Percentiles rank a stretch among this genome's conserved stretches.
phyloP scores from a whole-genome alignment of 2,888 invertebrate species.

The Tuta absoluta region DNA sequence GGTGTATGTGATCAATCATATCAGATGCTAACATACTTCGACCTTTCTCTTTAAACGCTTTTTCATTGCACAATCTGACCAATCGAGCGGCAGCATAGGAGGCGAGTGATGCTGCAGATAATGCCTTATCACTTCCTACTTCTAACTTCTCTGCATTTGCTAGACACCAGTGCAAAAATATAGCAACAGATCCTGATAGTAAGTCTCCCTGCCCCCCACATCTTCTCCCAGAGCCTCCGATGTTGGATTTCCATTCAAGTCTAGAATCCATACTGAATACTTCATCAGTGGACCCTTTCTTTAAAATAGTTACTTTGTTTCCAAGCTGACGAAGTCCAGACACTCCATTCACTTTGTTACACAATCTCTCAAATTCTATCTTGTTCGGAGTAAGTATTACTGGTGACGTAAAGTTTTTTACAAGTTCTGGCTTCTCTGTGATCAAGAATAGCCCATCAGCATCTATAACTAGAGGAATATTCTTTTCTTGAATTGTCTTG shows the following conservation, averaged over 20 bases:
- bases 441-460: conserved; percentile 93
- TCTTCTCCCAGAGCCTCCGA: conserved; percentile 92
- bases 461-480: conserved; percentile 89
- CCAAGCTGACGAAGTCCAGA: conserved; percentile 76
- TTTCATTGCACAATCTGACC: conserved; percentile 89
- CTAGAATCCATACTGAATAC: conserved; percentile 79
- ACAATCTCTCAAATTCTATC: conserved; percentile 92
- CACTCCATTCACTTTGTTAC: conserved; percentile 78
- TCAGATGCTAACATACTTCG: conserved; percentile 93
- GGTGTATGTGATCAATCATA: conserved; percentile 91
- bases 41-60: conserved; percentile 88
- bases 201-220: conserved; percentile 99
- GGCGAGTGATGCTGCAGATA: conserved; percentile 84
- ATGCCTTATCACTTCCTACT: conserved; percentile 52
- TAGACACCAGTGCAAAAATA: conserved; percentile 91
- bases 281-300: conserved; percentile 88
- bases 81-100: conserved; percentile 91
- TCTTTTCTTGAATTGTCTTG: conserved; percentile 77
- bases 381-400: conserved; percentile 94
- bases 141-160: conserved; percentile 49
- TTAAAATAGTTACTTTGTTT: conserved; percentile 84
- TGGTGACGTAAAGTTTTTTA: conserved; percentile 84
- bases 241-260: conserved; percentile 77
- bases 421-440: conserved; percentile 83
- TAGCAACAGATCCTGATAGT: conserved; percentile 91